Evolutionary conservation across 2,113 vertebrate genomes (phyloP), one percentile per base, ranked within the genome.

Genomic region (Copsychus sechellarum): DNA sequence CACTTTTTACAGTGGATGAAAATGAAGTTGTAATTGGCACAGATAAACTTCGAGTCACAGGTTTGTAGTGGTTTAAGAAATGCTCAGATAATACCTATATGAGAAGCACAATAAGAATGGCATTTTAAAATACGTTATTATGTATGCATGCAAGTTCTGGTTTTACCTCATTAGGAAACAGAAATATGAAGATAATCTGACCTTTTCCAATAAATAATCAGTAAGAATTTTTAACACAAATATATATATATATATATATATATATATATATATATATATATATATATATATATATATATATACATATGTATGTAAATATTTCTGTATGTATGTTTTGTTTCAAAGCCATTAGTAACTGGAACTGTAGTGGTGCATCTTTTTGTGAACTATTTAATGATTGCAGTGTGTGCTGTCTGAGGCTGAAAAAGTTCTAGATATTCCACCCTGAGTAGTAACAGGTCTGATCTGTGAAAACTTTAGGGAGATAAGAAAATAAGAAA

Each of bases 41-140:
- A 45, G 99, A 98, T 69, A 99, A 98, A 95, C 99, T 99, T 74
- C 98, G 99, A 91, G 98, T 99, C 83, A 99, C 99, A 97, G 99
- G 99, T 99, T 97, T 19, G 97, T 95, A 82, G 71, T 13, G 11
- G 9, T 56, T 70, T 81, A 66, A 82, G 65, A 90, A 84, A 81
- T 76, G 15, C 6, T 18, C 12, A 51, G 51, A 80, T 85, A 74
- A 58, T 33, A 79, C 9, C 3, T 50, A 31, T 33, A 64, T 69
- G 23, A 34, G 40, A 81, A 77, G 31, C 14, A 28, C 6, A 60
- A 11, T 31, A 45, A 78, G 38, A 77, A 56, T 26, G 50, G 1
- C 12, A 20, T 43, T 90, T 89, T 88, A 5, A 66, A 70, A 47
- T 82, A n/a, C 1, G 0, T 28, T 20, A 11, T 31, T 72, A 3